Base-by-base conservation (phyloP, 2,797 vertebrate genomes). In the Perodicticus potto region DNA sequence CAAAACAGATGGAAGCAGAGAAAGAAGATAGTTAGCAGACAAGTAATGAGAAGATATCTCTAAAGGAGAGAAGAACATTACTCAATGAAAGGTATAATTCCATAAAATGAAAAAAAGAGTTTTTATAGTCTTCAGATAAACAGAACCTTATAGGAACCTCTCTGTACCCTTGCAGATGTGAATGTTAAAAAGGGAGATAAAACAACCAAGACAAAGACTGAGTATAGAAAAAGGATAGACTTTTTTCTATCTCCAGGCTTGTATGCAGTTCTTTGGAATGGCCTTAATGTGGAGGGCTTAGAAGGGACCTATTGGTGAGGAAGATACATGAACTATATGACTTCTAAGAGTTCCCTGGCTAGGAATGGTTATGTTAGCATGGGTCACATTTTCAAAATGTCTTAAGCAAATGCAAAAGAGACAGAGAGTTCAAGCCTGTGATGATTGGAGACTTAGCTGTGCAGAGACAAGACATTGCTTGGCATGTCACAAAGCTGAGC, bases 1-100 rank as follows among this genome's bases (percentile, higher is more conserved):
- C 0, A 97, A 98, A 89, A 99, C 99, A 82, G 99, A 97, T 99
- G 0, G 99, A 99, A 34, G 98, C 98, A 0, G 99, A 99, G 99
- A 99, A 37, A 98, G 99, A 97, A 99, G 99, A 92, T 98, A 98
- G 12, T 97, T 99, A 98, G 99, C 99, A 89, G 99, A 98, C 86
- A 99, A 99, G 97, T 99, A 99, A 97, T 98, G 98, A 82, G 99
- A 99, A 55, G 99, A 99, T 59, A 99, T 99, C 57, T 99, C 99
- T 99, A 99, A 99, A 97, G 99, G 99, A 96, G 97, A 34, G 97
- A 95, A 5, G 92, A 87, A 84, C 17, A 61, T 25, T 29, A 37
- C 7, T 43, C 11, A 40, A 40, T 49, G 25, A 90, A 85, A 97
- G 27, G 32, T 61, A 70, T 76, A 77, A 74, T 95, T 74, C 22